phyloP scores from a whole-genome alignment of 2,113 vertebrate genomes.

The Xenus cinereus region DNA sequence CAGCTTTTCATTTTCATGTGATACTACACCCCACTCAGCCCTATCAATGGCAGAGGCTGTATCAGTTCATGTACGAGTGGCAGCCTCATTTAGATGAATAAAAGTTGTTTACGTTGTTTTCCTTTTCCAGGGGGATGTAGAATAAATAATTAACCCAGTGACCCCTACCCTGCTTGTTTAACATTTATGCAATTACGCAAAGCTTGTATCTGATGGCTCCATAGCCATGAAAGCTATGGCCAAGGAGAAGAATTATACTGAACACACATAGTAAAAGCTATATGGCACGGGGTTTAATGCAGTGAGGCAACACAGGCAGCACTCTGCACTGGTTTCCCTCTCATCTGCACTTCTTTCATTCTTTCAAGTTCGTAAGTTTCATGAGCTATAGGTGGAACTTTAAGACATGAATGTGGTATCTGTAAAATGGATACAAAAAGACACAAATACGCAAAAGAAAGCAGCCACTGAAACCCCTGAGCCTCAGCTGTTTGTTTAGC shows the following conservation, averaged over 20 bases:
- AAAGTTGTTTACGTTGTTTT: not conserved
- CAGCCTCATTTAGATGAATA: not conserved
- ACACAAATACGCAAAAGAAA: not conserved
- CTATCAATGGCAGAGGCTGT: not conserved
- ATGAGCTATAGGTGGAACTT: not conserved
- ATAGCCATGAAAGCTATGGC: not conserved
- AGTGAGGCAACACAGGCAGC: not conserved
- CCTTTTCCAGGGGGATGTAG: not conserved
- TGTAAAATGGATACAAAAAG: not conserved
- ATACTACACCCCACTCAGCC: not conserved
- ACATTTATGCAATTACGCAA: not conserved
- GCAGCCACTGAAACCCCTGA: not conserved
- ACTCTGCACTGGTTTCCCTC: not conserved
- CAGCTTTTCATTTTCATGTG: conserved; percentile 1
- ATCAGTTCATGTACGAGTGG: not conserved
- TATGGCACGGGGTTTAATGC: not conserved
- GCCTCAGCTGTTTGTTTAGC: not conserved
- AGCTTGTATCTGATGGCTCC: not conserved
- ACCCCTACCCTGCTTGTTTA: not conserved
- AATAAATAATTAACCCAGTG: not conserved
- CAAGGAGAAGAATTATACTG: not conserved
- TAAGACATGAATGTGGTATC: not conserved
- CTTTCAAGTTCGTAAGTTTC: not conserved
- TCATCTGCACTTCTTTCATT: not conserved
- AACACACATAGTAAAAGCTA: not conserved